Conservation (phyloP, 2,797 vertebrate genomes). For the Octomys mimax region DNA sequence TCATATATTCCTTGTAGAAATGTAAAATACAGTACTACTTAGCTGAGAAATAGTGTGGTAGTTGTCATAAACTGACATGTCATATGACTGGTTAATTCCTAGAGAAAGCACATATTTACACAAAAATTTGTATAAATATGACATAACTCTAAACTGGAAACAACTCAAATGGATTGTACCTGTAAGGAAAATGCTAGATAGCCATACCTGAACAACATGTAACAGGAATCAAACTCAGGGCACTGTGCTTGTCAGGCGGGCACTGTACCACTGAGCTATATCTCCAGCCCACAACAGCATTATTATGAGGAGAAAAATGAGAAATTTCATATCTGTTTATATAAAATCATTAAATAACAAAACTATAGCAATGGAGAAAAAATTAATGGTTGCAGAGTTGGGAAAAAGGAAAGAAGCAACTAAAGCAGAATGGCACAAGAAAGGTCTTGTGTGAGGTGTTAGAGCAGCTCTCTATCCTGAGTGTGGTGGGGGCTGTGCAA, state of each 20-base stretch:
- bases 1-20: background rate
- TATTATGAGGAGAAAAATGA: background rate
- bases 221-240: too few species aligned
- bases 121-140: background rate
- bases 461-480: background rate
- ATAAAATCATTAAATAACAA: background rate
- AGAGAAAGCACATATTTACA: background rate
- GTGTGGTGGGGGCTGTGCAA: background rate
- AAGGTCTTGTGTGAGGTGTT: background rate
- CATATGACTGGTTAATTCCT: background rate
- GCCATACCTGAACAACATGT: background rate
- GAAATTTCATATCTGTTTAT: background rate
- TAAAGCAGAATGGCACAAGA: background rate
- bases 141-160: background rate
- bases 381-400: background rate
- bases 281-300: background rate
- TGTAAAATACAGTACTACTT: background rate
- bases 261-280: too few species aligned
- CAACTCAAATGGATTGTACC: background rate
- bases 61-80: background rate
- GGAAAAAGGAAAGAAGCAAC: background rate
- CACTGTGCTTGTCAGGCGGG: too few species aligned
- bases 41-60: background rate
- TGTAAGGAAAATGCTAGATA: background rate
- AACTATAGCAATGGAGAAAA: background rate